Conservation (phyloP, 1,140 invertebrate species). For the Drosophila prosaltans region DNA sequence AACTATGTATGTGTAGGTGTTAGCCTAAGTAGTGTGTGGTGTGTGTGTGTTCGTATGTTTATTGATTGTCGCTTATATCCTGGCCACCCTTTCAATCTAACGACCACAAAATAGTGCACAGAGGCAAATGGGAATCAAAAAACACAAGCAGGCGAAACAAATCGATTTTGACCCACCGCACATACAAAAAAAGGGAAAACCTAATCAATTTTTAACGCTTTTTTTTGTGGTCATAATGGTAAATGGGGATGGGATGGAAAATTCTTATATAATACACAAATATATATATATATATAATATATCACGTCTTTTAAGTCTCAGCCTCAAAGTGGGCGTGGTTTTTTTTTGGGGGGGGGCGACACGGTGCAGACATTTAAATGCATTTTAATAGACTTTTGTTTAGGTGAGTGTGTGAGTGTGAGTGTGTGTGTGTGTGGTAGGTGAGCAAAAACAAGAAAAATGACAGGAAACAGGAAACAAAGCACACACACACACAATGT, state of each 20-base stretch:
- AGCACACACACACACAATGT: slow-evolving; percentile 19
- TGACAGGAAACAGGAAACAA: slow-evolving; percentile 45
- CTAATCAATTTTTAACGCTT: slow-evolving; percentile 66
- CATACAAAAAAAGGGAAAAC: slow-evolving; percentile 36
- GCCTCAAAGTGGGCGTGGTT: slow-evolving; percentile 44
- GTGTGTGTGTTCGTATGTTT: no score
- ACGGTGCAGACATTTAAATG: slow-evolving; percentile 67
- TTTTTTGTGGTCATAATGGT: slow-evolving; percentile 54
- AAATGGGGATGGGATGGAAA: slow-evolving; percentile 7
- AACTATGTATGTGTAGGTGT: no score
- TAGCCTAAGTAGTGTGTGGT: no score
- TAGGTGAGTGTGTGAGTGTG: slow-evolving; percentile 1
- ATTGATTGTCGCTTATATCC: neutral
- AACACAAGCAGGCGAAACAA: slow-evolving; percentile 58
- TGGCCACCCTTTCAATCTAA: neutral
- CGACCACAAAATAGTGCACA: slow-evolving; percentile 23
- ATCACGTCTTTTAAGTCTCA: slow-evolving; percentile 11
- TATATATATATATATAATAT: neutral
- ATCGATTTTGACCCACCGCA: slow-evolving; percentile 50
- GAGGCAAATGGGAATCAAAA: slow-evolving; percentile 51
- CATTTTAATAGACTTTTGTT: slow-evolving; percentile 64
- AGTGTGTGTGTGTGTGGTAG: slow-evolving; percentile 12
- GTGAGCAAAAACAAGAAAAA: slow-evolving; percentile 11
- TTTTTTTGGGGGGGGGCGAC: slow-evolving; percentile 2
- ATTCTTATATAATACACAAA: slow-evolving; percentile 21